Percentiles rank a stretch among this genome's conserved stretches.
Conservation (phyloP, 64 coral and sea anemone genomes). For the Exaiptasia diaphana region DNA sequence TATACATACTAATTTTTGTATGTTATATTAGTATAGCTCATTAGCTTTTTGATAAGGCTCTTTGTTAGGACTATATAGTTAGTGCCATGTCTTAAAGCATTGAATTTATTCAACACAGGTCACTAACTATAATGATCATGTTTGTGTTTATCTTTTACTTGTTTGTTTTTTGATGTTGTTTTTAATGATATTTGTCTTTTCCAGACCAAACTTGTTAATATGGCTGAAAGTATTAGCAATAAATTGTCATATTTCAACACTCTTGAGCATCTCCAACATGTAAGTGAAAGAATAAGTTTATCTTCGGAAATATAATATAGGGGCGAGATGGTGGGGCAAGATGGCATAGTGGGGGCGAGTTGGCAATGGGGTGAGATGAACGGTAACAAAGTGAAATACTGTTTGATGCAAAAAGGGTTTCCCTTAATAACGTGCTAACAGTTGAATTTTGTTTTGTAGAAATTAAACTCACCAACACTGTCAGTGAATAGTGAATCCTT, state of each 20-base stretch:
- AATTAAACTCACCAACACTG: constrained; percentile 88
- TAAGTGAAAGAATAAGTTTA: constrained; percentile 53
- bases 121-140: too few relatives aligned
- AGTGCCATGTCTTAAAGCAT: too few relatives aligned
- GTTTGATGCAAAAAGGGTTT: background rate
- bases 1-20: too few relatives aligned
- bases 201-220: constrained; percentile 91
- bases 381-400: background rate
- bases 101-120: too few relatives aligned
- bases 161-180: too few relatives aligned
- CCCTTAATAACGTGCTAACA: background rate
- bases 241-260: constrained; percentile 93
- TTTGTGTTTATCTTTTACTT: too few relatives aligned
- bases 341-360: background rate
- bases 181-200: too few relatives aligned
- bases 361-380: background rate
- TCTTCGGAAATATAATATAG: background rate
- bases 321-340: too few relatives aligned
- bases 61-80: too few relatives aligned
- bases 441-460: constrained; percentile 40
- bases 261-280: constrained; percentile 92
- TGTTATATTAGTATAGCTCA: too few relatives aligned
- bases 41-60: too few relatives aligned
- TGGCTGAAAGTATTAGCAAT: constrained; percentile 98
- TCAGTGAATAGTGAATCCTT: constrained; percentile 98